Evolutionary conservation across 2,888 invertebrate genomes (phyloP), one percentile per base, ranked within the genome.

Genomic region (Apotomis capreana): DNA sequence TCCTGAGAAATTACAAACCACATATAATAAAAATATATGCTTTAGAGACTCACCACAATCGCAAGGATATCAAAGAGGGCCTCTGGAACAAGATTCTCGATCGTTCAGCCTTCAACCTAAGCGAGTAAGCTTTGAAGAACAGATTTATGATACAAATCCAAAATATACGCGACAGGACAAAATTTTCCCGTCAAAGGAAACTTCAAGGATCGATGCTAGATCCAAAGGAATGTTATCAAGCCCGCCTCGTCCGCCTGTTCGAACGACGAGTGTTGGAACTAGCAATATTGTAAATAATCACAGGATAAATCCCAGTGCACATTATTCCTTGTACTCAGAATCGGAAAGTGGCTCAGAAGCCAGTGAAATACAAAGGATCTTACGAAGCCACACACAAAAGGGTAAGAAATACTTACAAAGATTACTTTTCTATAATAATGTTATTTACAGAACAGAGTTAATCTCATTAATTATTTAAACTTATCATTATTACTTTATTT

Each of bases 281-380:
- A 77, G 76, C 70, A 77, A 84, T 77, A 74, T 80, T 36, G 74
- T 79, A 59, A 79, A 79, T 72, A 85, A 81, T 80, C 83, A 77
- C 77, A 87, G 79, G 74, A 77, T 75, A 76, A 71, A 68, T 13
- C 60, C 76, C 12, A 76, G 79, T 70, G 80, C 78, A 55, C 81
- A 80, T 63, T 79, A 83, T 74, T 83, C 84, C n/a, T 67, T 87
- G 73, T 89, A 86, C 76, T 94, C 94, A 4, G 96, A 95, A 80
- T 95, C 95, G 74, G 96, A 96, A 84, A 95, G 95, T 81, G 96
- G 95, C 40, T 96, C 96, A 55, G 96, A 96, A 83, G 95, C 95
- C 54, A 95, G 95, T 4, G 96, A 96, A 87, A 94, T 96, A 73
- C 95, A 95, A 80, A 92, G 95, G 77, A 96, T 95, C 79, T 87